These are phyloP conservation scores for Virgularia gustaviana DNA, from an alignment of 92 coral and sea anemone genomes.

Conservation along the genomic window DNA sequence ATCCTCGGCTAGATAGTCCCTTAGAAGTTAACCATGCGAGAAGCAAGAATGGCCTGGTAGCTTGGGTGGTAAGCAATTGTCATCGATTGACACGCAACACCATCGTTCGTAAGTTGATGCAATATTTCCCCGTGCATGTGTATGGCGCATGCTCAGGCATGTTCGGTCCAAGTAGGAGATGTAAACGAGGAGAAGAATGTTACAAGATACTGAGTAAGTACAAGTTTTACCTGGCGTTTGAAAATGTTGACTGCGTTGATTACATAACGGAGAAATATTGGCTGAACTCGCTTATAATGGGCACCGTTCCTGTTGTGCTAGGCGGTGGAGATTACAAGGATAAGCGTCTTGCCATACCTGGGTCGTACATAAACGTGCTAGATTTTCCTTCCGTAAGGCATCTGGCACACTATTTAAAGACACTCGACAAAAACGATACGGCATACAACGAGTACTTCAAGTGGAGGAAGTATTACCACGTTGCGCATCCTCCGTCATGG, in stretches of 20 bases:
- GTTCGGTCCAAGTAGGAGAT: slow-evolving; percentile 58
- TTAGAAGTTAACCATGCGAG: slow-evolving; percentile 45
- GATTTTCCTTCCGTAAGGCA: slow-evolving; percentile 65
- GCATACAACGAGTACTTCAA: slow-evolving; percentile 80
- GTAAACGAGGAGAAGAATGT: slow-evolving; percentile 9
- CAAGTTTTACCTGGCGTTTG: slow-evolving; percentile 78
- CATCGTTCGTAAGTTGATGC: slow-evolving; percentile 52
- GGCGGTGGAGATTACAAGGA: slow-evolving; percentile 69
- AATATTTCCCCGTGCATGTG: slow-evolving; percentile 59
- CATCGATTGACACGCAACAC: slow-evolving; percentile 59
- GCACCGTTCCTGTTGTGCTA: slow-evolving; percentile 74
- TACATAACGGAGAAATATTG: slow-evolving; percentile 92
- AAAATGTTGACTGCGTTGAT: slow-evolving; percentile 69
- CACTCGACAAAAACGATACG: slow-evolving; percentile 61
- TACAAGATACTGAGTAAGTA: slow-evolving; percentile 45
- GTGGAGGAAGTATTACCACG: slow-evolving; percentile 65
- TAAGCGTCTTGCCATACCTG: slow-evolving; percentile 65
- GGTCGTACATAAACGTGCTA: slow-evolving; percentile 71
- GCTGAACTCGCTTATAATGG: slow-evolving; percentile 55
- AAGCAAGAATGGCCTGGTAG: slow-evolving; percentile 71
- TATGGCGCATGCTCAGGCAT: slow-evolving; percentile 65
- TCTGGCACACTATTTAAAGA: slow-evolving; percentile 58
- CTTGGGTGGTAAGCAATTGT: slow-evolving; percentile 79
- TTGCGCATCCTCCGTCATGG: slow-evolving; percentile 64
- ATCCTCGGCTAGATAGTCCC: background rate